A percentile compares a stretch with the other conserved stretches of the same genome.
Evolutionary conservation across 2,888 invertebrate species (phyloP).

Genomic region (Phyllotreta striolata): DNA sequence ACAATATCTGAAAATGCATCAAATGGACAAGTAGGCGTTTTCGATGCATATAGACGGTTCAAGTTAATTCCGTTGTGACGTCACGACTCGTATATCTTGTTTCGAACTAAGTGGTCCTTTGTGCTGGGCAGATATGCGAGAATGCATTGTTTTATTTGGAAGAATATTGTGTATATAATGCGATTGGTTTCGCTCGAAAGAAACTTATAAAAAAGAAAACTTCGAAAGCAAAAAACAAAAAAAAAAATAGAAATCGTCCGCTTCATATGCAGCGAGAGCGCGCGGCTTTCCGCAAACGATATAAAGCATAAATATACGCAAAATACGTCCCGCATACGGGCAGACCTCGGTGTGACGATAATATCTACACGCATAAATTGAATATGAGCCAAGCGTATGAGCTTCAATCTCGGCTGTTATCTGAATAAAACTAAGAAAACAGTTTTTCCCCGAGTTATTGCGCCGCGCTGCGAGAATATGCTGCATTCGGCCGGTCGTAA

Average conservation of each 20-base stretch:
- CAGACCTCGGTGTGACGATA: conserved; percentile 35
- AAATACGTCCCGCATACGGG: conserved; percentile 32
- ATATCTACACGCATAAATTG: conserved; percentile 38
- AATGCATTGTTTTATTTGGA: background rate
- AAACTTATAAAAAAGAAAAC: background rate
- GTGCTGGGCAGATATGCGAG: too few species aligned
- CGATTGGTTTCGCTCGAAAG: too few species aligned
- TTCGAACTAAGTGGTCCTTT: background rate
- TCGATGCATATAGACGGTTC: too few species aligned
- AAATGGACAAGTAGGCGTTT: too few species aligned
- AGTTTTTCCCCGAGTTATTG: conserved; percentile 21
- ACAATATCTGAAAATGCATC: too few species aligned
- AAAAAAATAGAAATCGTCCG: conserved; percentile 2
- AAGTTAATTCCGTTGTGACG: background rate
- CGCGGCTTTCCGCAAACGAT: conserved; percentile 27
- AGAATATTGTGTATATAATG: too few species aligned
- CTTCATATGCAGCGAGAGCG: conserved; percentile 20
- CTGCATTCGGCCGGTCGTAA: conserved; percentile 27
- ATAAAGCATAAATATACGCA: conserved; percentile 34
- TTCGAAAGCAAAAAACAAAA: conserved; percentile 9
- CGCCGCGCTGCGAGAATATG: conserved; percentile 20
- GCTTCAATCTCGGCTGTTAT: conserved; percentile 34
- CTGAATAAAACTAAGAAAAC: conserved; percentile 34
- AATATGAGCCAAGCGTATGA: conserved; percentile 37
- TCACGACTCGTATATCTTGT: too few species aligned